Evolutionary conservation across 2,113 vertebrate species (phyloP).

Genomic region (Heptranchias perlo): DNA sequence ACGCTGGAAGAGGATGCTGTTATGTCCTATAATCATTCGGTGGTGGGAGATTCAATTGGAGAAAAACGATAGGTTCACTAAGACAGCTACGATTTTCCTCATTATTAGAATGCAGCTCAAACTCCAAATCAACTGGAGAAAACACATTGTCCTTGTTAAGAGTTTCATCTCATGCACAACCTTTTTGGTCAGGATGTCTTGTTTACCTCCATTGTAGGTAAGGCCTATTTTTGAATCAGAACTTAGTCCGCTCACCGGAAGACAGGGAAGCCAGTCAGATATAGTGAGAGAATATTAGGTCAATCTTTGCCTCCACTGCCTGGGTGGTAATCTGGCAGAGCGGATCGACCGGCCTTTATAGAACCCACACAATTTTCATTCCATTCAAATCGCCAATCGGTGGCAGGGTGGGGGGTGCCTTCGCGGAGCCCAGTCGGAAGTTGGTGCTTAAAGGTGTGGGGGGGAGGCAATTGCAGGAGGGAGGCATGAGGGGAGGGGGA

Average conservation of each 20-base stretch:
- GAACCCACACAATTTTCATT: neutral
- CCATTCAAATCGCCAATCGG: neutral
- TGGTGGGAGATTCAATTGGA: neutral
- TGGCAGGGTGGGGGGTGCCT: neutral
- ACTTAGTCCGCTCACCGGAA: neutral
- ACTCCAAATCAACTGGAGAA: too few species aligned
- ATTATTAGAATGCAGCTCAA: neutral
- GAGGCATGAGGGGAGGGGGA: neutral
- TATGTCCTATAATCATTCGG: too few species aligned
- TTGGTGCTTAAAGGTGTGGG: too few species aligned
- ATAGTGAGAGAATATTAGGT: neutral
- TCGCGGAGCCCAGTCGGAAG: too few species aligned
- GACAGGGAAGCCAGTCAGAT: neutral
- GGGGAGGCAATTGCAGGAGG: too few species aligned
- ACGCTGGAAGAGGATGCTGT: neutral
- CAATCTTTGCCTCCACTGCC: neutral
- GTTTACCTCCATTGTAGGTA: neutral
- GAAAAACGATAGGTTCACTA: neutral
- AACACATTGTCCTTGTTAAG: neutral
- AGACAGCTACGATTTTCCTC: neutral
- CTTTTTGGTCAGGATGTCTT: neutral
- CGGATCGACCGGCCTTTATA: neutral
- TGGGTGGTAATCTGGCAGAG: neutral
- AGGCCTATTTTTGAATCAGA: neutral
- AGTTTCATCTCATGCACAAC: neutral